Evolutionary conservation across 2,113 vertebrate species (phyloP).

Genomic region (Onychorhynchus coronatus): DNA sequence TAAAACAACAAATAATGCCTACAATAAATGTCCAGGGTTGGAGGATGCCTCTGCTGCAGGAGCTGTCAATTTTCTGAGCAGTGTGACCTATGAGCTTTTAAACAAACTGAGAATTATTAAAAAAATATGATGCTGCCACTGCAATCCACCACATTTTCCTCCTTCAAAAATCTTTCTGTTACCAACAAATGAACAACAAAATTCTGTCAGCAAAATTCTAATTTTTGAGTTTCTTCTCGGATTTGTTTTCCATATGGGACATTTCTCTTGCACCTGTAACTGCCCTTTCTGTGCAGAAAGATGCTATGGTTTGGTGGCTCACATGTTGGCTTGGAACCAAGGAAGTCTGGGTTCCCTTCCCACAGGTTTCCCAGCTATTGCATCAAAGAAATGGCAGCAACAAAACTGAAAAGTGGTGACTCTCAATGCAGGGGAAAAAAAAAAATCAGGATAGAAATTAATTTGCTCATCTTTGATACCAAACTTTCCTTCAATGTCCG

Average conservation of each 20-base stretch:
- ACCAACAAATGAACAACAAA: not conserved
- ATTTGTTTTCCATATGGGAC: not conserved
- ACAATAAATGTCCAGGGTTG: not conserved
- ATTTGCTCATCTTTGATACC: not conserved
- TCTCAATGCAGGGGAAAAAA: not conserved
- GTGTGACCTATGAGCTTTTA: not conserved
- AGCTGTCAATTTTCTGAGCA: not conserved
- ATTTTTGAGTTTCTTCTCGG: not conserved
- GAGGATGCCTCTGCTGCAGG: not conserved
- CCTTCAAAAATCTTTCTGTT: not conserved
- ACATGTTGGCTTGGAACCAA: not conserved
- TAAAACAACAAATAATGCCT: not conserved
- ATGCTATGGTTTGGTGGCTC: not conserved
- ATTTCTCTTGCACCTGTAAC: not conserved
- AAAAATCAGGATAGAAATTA: not conserved
- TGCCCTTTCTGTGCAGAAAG: not conserved
- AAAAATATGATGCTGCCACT: not conserved
- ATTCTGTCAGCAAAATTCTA: not conserved
- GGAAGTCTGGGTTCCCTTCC: not conserved
- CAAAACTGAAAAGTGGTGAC: not conserved
- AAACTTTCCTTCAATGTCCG: not conserved
- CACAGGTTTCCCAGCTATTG: not conserved
- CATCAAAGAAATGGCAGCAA: not conserved
- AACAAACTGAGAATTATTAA: not conserved
- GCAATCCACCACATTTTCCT: not conserved